These are phyloP conservation scores for Antechinus flavipes DNA, from an alignment of 2,113 vertebrate species.

Conservation along the genomic window DNA sequence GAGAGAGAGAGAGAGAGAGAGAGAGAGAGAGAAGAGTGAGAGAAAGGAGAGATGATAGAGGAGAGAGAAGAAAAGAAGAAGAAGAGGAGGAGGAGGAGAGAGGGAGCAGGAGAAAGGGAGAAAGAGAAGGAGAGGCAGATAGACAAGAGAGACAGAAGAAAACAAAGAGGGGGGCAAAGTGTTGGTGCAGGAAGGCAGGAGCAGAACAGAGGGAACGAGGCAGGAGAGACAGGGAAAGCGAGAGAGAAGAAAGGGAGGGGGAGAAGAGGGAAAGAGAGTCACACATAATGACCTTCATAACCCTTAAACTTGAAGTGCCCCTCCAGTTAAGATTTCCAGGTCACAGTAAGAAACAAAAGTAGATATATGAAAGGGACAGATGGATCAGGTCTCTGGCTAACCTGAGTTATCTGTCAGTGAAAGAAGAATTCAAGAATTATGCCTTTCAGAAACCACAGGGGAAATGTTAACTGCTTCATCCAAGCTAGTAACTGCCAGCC, in stretches of 20 bases:
- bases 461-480: background rate
- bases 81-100: background rate
- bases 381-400: background rate
- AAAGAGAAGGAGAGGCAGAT: too few relatives aligned
- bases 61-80: background rate
- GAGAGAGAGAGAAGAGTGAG: too few relatives aligned
- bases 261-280: background rate
- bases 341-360: background rate
- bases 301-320: background rate
- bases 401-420: background rate
- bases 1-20: background rate
- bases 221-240: too few relatives aligned
- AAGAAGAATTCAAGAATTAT: background rate
- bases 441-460: background rate
- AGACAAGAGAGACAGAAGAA: too few relatives aligned
- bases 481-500: background rate
- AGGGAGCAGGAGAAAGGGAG: background rate
- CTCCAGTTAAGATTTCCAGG: background rate
- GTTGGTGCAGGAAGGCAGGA: too few relatives aligned
- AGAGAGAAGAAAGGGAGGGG: too few relatives aligned
- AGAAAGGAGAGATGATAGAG: too few relatives aligned
- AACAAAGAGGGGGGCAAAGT: too few relatives aligned
- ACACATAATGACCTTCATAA: background rate
- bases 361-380: background rate
- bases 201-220: too few relatives aligned